Evolutionary conservation across 1,140 invertebrate species (phyloP).

Genomic region (Danaus melanippus): DNA sequence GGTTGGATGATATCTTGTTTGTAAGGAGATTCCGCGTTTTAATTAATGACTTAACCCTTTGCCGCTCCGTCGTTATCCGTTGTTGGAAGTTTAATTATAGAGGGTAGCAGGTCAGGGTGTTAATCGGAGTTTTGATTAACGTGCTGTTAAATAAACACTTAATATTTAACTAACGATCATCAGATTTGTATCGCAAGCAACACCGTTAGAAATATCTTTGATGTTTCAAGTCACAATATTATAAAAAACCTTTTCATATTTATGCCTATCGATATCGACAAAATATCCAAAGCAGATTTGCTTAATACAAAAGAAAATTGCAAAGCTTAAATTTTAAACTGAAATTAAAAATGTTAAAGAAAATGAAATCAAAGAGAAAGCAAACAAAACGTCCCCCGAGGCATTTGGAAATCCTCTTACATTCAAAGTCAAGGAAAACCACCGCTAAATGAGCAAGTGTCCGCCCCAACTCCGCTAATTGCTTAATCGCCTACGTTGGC

Average conservation of each 20-base stretch:
- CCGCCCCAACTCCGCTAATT: constrained; percentile 63
- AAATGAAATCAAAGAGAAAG: constrained; percentile 19
- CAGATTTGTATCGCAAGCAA: no score
- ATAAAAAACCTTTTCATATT: no score
- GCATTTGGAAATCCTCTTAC: constrained; percentile 26
- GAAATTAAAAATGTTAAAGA: not conserved
- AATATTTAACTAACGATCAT: no score
- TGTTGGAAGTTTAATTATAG: constrained; percentile 47
- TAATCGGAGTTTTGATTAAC: constrained; percentile 11
- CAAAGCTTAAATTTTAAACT: no score
- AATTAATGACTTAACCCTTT: constrained; percentile 64
- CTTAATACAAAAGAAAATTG: no score
- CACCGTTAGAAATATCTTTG: no score
- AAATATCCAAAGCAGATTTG: no score
- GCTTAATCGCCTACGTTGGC: constrained; percentile 57
- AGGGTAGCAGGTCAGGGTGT: constrained; percentile 36
- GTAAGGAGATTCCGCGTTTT: constrained; percentile 60
- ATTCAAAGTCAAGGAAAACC: constrained; percentile 43
- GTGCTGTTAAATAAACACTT: no score
- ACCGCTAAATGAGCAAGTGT: constrained; percentile 45
- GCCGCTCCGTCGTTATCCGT: constrained; percentile 50
- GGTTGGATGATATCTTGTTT: constrained; percentile 64
- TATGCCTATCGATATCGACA: no score
- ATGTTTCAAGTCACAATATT: no score
- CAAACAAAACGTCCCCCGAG: constrained; percentile 23